phyloP scores from a whole-genome alignment of 2,797 vertebrate species.

The Phrynocephalus guinanensis region DNA sequence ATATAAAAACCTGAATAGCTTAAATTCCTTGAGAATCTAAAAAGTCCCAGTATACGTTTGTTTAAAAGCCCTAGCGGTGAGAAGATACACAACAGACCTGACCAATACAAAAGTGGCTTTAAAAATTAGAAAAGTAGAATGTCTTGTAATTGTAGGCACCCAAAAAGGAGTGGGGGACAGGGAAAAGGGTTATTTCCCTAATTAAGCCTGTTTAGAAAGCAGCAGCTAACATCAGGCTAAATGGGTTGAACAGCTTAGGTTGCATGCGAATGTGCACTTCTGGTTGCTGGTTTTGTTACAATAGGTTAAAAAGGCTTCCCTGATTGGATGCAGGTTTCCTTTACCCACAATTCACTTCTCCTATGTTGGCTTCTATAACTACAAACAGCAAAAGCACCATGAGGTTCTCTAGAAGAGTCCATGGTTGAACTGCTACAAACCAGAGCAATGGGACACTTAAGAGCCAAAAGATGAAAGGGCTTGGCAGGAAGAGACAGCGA shows the following conservation, averaged over 20 bases:
- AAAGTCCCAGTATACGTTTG: background rate
- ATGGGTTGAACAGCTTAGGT: slow-evolving; percentile 12
- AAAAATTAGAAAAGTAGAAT: slow-evolving; percentile 38
- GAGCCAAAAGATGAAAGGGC: background rate
- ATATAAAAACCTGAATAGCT: slow-evolving; percentile 36
- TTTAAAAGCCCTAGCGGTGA: slow-evolving; percentile 14
- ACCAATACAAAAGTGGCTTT: slow-evolving; percentile 36
- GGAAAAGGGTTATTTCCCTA: background rate
- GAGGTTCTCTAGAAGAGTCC: background rate
- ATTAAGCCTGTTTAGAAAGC: slow-evolving; percentile 20
- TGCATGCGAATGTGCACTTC: slow-evolving; percentile 38
- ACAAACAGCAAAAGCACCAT: slow-evolving; percentile 20
- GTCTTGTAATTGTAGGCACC: slow-evolving; percentile 37
- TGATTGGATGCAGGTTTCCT: slow-evolving; percentile 29
- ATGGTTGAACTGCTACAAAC: slow-evolving; percentile 12
- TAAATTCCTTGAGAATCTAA: slow-evolving; percentile 16
- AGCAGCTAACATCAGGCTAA: background rate
- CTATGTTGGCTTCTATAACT: slow-evolving; percentile 3
- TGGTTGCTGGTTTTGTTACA: slow-evolving; percentile 45
- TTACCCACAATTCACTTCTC: slow-evolving; percentile 26
- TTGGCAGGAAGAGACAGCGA: background rate
- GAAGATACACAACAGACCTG: slow-evolving; percentile 7
- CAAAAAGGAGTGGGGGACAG: background rate
- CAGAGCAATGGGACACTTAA: background rate
- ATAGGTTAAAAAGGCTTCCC: slow-evolving; percentile 32